Conservation (phyloP, 2,113 vertebrate species). For the Sorex araneus region DNA sequence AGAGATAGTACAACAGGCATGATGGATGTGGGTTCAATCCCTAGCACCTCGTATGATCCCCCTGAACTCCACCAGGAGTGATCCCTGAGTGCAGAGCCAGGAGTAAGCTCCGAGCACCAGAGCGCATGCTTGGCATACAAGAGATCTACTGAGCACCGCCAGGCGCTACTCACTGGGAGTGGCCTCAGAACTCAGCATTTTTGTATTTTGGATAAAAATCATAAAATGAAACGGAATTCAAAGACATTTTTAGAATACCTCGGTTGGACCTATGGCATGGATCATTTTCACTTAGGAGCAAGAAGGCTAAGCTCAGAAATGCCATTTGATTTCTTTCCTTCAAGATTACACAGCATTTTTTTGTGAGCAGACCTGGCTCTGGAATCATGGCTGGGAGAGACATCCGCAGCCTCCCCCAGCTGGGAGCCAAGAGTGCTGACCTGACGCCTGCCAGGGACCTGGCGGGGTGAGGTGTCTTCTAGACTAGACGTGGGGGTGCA, state of each 20-base stretch:
- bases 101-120: too few species aligned
- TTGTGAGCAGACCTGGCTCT: neutral
- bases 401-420: neutral
- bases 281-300: neutral
- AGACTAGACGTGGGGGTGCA: neutral
- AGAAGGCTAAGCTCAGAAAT: conserved; percentile 24
- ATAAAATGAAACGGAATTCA: conserved; percentile 24
- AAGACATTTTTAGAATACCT: conserved; percentile 52
- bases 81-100: too few species aligned
- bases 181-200: too few species aligned
- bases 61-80: too few species aligned
- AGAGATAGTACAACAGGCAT: too few species aligned
- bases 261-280: neutral
- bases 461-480: neutral
- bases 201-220: too few species aligned
- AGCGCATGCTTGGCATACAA: too few species aligned
- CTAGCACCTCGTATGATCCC: too few species aligned
- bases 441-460: neutral
- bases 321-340: neutral
- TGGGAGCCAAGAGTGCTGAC: neutral
- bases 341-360: conserved; percentile 44
- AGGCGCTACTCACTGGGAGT: too few species aligned
- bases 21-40: too few species aligned
- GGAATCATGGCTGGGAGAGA: neutral
- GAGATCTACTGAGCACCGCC: too few species aligned